Conservation (phyloP, 2,888 invertebrate genomes). For the Branchipolynoe longqiensis region DNA sequence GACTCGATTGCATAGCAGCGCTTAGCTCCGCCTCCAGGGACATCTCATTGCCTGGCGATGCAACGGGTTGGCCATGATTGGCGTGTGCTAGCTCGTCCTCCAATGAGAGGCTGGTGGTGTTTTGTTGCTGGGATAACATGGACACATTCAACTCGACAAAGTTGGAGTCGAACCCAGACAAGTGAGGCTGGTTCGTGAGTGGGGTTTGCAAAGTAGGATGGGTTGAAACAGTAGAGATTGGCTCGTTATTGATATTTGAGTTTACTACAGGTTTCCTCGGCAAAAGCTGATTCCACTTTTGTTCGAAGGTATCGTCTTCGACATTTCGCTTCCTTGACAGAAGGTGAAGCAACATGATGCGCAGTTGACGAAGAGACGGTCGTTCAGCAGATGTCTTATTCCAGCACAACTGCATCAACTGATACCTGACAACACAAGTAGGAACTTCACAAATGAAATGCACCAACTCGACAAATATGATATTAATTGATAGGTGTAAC, state of each 20-base stretch:
- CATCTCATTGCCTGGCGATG: constrained; percentile 66
- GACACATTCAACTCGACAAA: constrained; percentile 62
- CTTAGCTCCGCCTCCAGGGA: constrained; percentile 67
- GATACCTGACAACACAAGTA: too few relatives aligned
- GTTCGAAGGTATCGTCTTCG: constrained; percentile 85
- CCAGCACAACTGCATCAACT: constrained; percentile 89
- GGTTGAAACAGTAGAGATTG: constrained; percentile 28
- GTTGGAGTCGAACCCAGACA: constrained; percentile 62
- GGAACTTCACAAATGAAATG: too few relatives aligned
- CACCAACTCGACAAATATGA: too few relatives aligned
- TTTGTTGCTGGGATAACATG: constrained; percentile 57
- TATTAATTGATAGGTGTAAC: too few relatives aligned
- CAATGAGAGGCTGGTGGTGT: neutral
- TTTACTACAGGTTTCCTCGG: constrained; percentile 62
- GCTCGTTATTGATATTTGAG: neutral
- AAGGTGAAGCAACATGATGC: constrained; percentile 83
- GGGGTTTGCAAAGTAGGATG: neutral
- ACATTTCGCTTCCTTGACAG: constrained; percentile 75
- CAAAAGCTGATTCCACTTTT: constrained; percentile 86
- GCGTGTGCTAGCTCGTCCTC: constrained; percentile 49
- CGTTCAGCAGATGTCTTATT: constrained; percentile 81
- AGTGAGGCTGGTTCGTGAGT: neutral
- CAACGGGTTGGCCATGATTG: neutral
- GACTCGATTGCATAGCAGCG: constrained; percentile 33
- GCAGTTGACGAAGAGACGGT: constrained; percentile 83